These are phyloP conservation scores for Actinia equina DNA, from an alignment of 64 coral and sea anemone genomes.

Conservation along the genomic window DNA sequence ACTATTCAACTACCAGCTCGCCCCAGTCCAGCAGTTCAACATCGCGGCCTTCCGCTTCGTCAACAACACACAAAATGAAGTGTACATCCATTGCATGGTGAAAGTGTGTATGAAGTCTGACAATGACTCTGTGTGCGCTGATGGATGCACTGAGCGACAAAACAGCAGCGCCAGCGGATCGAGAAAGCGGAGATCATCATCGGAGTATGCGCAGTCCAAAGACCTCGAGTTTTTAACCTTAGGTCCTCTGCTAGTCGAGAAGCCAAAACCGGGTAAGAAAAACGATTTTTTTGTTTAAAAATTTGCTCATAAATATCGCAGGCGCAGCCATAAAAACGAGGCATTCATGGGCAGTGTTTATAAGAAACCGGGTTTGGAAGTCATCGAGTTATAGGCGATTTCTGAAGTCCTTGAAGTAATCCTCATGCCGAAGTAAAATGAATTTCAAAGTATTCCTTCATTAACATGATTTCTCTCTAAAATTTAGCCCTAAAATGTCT, in stretches of 20 bases:
- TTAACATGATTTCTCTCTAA: no score
- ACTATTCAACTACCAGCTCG: conserved; percentile 48
- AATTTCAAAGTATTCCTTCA: no score
- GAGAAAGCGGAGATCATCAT: conserved; percentile 13
- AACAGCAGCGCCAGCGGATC: neutral
- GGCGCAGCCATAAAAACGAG: no score
- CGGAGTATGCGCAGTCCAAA: neutral
- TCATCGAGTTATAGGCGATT: no score
- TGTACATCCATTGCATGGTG: conserved; percentile 74
- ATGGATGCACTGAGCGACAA: conserved; percentile 32
- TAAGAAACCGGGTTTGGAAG: no score
- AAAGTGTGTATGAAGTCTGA: conserved; percentile 64
- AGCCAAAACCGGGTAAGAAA: neutral
- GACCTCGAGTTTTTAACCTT: neutral
- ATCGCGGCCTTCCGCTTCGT: conserved; percentile 74
- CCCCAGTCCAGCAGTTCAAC: conserved; percentile 46
- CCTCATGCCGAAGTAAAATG: no score
- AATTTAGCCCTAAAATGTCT: no score
- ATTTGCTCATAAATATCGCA: no score
- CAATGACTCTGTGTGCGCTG: conserved; percentile 48
- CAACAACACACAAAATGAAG: neutral
- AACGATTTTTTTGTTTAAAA: no score
- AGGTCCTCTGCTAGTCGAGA: neutral
- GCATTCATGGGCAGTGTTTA: no score
- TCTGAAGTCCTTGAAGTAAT: no score